Base-by-base conservation (phyloP, 2,797 vertebrate species). In the Antrozous pallidus region DNA sequence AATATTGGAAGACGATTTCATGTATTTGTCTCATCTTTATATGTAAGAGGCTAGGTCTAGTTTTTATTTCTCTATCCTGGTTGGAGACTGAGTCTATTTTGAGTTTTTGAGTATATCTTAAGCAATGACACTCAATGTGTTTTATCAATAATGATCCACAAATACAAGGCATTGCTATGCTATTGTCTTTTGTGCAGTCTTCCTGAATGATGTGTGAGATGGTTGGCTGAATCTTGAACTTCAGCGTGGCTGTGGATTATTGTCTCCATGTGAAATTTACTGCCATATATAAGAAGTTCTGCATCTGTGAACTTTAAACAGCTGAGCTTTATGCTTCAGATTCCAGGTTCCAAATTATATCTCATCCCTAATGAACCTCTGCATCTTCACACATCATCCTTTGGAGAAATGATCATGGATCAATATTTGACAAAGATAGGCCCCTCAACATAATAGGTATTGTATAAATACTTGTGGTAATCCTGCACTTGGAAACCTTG, bases 31-130 rank as follows among this genome's bases (percentile, higher is more conserved):
- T 38, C 74, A 11, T 33, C 58, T 92, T 93, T 47, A 58, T 45
- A 42, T 51, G 49, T 20, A 40, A 75, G 45, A 90, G 20, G 26
- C 75, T 42, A 67, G 38, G n/a, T 77, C 38, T 36, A 31, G 12
- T 69, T 84, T 87, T 93, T 40, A 61, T 83, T 86, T 80, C 20
- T 77, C 16, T 51, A 8, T 69, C 33, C 51, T 38, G 36, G n/a
- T 71, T 85, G 69, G 36, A 89, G 40, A 40, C 20, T 77, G 81
- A 45, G 24, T 88, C 31, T 36, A 36, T 73, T 82, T 82, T 86
- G 79, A 92, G 45, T 74, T 82, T 78, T 91, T 40, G 81, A 77
- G 47, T 81, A 22, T 85, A 58, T 92, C n/a, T 78, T 47, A 79
- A 40, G 36, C 38, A 40, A 47, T 8, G 14, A 31, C 7, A 81